These are phyloP conservation scores for Microtus ochrogaster DNA, from an alignment of 2,113 vertebrate species.

Conservation along the genomic window DNA sequence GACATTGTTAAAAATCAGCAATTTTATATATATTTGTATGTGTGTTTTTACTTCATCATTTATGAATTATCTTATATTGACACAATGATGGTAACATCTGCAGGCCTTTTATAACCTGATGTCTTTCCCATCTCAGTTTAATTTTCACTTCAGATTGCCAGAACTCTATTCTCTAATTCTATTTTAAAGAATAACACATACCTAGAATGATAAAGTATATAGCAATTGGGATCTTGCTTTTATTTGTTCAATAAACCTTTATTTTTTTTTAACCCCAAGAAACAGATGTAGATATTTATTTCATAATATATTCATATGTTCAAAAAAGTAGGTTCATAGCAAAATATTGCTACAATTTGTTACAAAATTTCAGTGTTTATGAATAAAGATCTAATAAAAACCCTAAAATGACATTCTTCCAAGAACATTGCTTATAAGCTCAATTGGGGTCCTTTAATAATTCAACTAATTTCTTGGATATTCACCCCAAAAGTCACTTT, in stretches of 20 bases:
- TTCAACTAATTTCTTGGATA: neutral
- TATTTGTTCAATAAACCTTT: neutral
- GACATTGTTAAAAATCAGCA: neutral
- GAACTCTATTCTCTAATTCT: neutral
- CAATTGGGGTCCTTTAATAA: neutral
- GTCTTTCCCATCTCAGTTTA: neutral
- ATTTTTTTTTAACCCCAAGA: neutral
- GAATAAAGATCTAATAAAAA: neutral
- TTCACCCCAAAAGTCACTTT: neutral
- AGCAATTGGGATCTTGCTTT: neutral
- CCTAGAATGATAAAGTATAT: neutral
- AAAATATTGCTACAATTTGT: neutral
- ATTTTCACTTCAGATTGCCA: neutral
- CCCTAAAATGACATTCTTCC: neutral
- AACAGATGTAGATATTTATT: conserved; percentile 15
- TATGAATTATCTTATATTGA: neutral
- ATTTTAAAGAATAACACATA: neutral
- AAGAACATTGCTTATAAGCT: neutral
- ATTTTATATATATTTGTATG: neutral
- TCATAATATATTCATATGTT: neutral
- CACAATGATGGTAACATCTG: neutral
- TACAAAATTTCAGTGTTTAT: neutral
- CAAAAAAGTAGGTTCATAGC: neutral
- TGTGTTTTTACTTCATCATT: neutral
- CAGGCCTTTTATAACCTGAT: neutral